These are phyloP conservation scores for Corythoichthys haematopterus DNA, from an alignment of 2,113 vertebrate genomes.

Conservation along the genomic window DNA sequence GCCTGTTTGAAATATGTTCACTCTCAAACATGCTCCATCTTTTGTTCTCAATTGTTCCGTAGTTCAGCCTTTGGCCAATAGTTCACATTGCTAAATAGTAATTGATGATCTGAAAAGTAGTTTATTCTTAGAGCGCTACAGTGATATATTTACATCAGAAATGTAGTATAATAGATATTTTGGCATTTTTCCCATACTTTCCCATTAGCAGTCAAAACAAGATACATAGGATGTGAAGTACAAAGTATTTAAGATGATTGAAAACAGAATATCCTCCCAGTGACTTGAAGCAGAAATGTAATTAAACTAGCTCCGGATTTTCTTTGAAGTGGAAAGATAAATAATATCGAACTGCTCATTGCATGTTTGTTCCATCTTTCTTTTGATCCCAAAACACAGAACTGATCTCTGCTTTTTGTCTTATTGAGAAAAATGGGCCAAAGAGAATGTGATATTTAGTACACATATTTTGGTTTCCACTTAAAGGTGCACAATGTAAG, in stretches of 20 bases:
- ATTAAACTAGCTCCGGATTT: not conserved
- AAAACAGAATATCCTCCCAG: slow-evolving; percentile 1
- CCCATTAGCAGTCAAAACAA: not conserved
- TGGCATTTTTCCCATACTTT: not conserved
- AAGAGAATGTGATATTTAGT: not conserved
- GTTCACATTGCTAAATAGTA: not conserved
- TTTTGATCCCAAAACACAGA: not conserved
- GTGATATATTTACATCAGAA: not conserved
- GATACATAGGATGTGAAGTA: not conserved
- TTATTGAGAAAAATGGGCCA: not conserved
- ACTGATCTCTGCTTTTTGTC: not conserved
- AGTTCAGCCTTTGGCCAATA: not conserved
- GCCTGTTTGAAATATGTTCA: not conserved
- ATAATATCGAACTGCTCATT: not conserved
- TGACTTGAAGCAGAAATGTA: not conserved
- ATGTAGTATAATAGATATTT: not conserved
- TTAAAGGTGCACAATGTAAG: no score
- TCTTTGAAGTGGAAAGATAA: not conserved
- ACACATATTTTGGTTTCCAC: not conserved
- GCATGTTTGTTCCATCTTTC: not conserved
- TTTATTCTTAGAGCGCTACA: not conserved
- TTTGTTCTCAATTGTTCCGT: not conserved
- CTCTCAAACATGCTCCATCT: not conserved
- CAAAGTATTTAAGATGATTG: not conserved
- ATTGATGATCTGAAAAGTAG: not conserved